Evolutionary conservation across 2,888 invertebrate genomes (phyloP).

Genomic region (Anaspis maculata): DNA sequence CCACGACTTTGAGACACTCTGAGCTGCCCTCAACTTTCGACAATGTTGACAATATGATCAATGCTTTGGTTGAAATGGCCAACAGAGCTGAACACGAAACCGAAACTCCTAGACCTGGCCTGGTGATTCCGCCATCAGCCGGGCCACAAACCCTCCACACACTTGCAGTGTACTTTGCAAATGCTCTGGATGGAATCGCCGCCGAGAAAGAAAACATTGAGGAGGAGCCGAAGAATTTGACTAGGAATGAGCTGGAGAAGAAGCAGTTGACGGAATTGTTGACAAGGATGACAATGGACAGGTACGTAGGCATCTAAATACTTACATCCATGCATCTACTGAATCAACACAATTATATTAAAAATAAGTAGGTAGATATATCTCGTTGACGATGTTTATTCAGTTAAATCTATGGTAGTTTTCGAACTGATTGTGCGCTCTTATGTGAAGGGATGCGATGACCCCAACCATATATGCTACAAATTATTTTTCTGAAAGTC

Average conservation of each 20-base stretch:
- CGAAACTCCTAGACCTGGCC: slow-evolving; percentile 49
- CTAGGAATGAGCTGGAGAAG: slow-evolving; percentile 28
- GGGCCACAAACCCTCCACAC: slow-evolving; percentile 72
- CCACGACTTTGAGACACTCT: slow-evolving; percentile 32
- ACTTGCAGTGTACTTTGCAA: slow-evolving; percentile 72
- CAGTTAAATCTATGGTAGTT: too few relatives aligned
- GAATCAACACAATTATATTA: too few relatives aligned
- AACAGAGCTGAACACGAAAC: slow-evolving; percentile 45
- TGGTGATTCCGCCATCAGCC: slow-evolving; percentile 64
- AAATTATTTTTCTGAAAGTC: too few relatives aligned
- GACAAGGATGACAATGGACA: slow-evolving; percentile 59
- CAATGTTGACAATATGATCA: slow-evolving; percentile 61
- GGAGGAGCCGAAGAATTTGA: slow-evolving; percentile 21
- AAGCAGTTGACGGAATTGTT: slow-evolving; percentile 53
- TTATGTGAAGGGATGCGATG: too few relatives aligned
- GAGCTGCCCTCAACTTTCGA: slow-evolving; percentile 45
- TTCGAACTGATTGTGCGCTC: too few relatives aligned
- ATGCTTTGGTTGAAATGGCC: slow-evolving; percentile 56
- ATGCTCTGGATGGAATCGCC: slow-evolving; percentile 53
- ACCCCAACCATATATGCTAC: too few relatives aligned
- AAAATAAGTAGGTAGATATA: too few relatives aligned
- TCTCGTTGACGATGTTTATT: too few relatives aligned
- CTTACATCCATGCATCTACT: too few relatives aligned
- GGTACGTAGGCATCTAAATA: too few relatives aligned
- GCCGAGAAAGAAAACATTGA: slow-evolving; percentile 32